Base-by-base conservation (phyloP, 1,140 invertebrate species). In the Zaprionus tsacasi region DNA sequence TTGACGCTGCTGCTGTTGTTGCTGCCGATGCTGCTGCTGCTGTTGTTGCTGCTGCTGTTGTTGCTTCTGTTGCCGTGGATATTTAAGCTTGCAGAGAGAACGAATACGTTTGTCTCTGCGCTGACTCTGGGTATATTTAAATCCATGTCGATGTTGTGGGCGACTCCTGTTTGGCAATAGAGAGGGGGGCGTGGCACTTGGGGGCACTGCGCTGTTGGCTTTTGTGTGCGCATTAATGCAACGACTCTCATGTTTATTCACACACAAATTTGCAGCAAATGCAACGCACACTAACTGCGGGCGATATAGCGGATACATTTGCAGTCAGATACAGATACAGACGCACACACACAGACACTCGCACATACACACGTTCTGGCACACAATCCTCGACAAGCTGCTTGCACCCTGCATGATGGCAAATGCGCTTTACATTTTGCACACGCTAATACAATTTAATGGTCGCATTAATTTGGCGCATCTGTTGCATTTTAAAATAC, bases 391-490 rank as follows among this genome's bases (percentile, higher is more conserved):
- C 60, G 71, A 69, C 66, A 61, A 74, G 71, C 67, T 75, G 58
- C 52, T 70, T 58, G 48, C 38, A 13, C 45, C 81, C 76, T 35
- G 45, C 45, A 21, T 21, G 13, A 54, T 71, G 66, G 82, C 66
- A 82, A 87, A 87, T 87, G 79, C 82, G 82, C 82, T 87, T 87
- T 87, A 87, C 82, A 87, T 87, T 87, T 83, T 72, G 81, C 85
- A 89, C 85, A 85, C 85, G 85, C 85, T 88, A 88, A 88, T 88
- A 88, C 85, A 88, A 88, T 88, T 88, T 88, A 88, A 88, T 88
- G 85, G 81, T 89, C 81, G 85, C 85, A 88, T 88, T 88, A 89
- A 88, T 88, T 88, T 88, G 85, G 85, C 85, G 85, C 85, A 88
- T 88, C 85, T 88, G 85, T 88, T 88, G 85, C 85, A 88, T 88